phyloP scores from a whole-genome alignment of 2,888 invertebrate species.

The Rhaphigaster nebulosa region DNA sequence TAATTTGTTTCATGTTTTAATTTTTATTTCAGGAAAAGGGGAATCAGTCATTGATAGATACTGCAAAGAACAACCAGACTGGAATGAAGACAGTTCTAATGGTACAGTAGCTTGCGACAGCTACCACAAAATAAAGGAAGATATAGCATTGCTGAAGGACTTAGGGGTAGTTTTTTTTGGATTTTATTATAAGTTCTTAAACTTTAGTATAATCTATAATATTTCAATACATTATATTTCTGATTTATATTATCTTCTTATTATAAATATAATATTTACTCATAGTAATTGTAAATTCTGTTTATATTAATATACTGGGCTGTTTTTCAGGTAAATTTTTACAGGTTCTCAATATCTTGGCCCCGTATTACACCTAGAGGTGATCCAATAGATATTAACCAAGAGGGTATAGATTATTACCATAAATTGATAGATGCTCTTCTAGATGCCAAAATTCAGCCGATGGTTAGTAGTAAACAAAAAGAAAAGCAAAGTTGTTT shows the following conservation, averaged over 20 bases:
- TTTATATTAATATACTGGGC: not conserved
- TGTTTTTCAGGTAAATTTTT: constrained; percentile 65
- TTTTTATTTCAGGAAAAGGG: constrained; percentile 71
- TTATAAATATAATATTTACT: not conserved
- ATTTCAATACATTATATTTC: not conserved
- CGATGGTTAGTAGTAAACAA: constrained; percentile 66
- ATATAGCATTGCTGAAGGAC: constrained; percentile 73
- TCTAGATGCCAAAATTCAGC: constrained; percentile 69
- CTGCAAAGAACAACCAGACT: constrained; percentile 72
- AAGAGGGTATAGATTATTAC: constrained; percentile 70
- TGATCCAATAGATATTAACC: constrained; percentile 67
- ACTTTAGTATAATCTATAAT: not conserved
- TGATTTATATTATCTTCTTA: not conserved
- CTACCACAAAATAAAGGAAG: constrained; percentile 76
- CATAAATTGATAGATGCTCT: constrained; percentile 70
- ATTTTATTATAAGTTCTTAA: not conserved
- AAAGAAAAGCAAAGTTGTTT: not conserved
- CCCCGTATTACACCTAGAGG: constrained; percentile 70
- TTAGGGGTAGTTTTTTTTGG: constrained; percentile 70
- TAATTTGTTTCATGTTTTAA: not conserved
- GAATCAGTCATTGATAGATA: constrained; percentile 79
- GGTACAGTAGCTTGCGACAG: constrained; percentile 78
- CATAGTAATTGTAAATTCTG: no score
- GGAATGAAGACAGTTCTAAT: constrained; percentile 72
- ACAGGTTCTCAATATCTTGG: constrained; percentile 69